Evolutionary conservation across 2,888 invertebrate genomes (phyloP).

Genomic region (Pristionchus entomophagus): DNA sequence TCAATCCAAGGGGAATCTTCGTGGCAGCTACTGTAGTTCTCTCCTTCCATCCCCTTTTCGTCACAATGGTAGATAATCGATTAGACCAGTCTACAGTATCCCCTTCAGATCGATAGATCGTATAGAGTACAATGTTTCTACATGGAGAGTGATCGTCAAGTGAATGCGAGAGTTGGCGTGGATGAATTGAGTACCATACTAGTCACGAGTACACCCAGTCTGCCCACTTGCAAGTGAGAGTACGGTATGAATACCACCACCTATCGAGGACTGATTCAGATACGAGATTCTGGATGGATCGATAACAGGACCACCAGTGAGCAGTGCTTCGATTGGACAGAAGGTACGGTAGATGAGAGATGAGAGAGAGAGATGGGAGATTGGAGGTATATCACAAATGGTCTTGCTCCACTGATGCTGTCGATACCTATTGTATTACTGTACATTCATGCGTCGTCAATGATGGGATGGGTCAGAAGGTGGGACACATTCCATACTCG

Average conservation of each 20-base stretch:
- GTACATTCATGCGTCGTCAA: slow-evolving; percentile 75
- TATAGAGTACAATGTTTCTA: slow-evolving; percentile 74
- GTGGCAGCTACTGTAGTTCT: slow-evolving; percentile 75
- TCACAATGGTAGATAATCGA: slow-evolving; percentile 66
- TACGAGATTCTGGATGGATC: slow-evolving; percentile 75
- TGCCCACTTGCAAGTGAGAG: slow-evolving; percentile 31
- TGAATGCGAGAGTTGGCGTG: slow-evolving; percentile 68
- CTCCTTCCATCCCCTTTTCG: slow-evolving; percentile 75
- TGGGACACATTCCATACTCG: slow-evolving; percentile 66
- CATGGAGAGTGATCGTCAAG: slow-evolving; percentile 73
- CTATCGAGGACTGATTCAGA: slow-evolving; percentile 49
- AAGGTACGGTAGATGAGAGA: slow-evolving; percentile 51
- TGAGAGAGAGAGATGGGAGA: neutral
- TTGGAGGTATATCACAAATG: slow-evolving; percentile 73
- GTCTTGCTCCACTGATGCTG: slow-evolving; percentile 75
- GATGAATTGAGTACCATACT: slow-evolving; percentile 10
- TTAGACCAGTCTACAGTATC: neutral
- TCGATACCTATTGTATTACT: slow-evolving; percentile 75
- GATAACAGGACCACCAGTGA: slow-evolving; percentile 72
- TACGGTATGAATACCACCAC: neutral
- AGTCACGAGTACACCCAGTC: slow-evolving; percentile 2
- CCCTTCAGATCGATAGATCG: slow-evolving; percentile 59
- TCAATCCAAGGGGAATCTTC: slow-evolving; percentile 75
- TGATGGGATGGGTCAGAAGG: slow-evolving; percentile 73
- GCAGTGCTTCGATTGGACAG: slow-evolving; percentile 74